Conservation (phyloP, 2,797 vertebrate species). For the Graptemys geographica region DNA sequence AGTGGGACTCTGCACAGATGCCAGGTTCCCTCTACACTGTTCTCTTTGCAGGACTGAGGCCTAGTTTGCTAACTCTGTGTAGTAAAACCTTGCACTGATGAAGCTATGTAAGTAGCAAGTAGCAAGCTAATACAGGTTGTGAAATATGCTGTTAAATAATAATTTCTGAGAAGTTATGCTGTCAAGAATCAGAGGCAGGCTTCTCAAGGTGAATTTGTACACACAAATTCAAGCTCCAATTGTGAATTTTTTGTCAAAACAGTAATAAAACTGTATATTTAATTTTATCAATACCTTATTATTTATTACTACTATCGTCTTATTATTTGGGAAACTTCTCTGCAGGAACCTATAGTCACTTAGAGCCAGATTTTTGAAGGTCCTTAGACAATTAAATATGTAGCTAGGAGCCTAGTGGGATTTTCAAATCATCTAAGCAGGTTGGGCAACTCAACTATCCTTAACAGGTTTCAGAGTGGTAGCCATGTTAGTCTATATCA, state of each 20-base stretch:
- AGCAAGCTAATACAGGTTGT: not conserved
- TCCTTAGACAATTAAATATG: not conserved
- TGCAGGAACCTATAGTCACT: not conserved
- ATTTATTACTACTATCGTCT: not conserved
- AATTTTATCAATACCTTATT: not conserved
- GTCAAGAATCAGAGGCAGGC: not conserved
- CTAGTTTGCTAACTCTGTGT: rapidly evolving
- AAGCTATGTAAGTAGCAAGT: not conserved
- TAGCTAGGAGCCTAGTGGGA: rapidly evolving
- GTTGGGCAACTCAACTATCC: not conserved
- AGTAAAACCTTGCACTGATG: not conserved
- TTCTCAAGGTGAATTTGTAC: not conserved
- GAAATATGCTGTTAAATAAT: not conserved
- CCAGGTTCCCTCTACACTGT: rapidly evolving
- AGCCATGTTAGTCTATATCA: too few species aligned
- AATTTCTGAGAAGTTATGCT: not conserved
- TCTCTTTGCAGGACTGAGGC: not conserved
- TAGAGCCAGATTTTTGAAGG: not conserved
- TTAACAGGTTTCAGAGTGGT: too few species aligned
- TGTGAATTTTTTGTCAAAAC: conserved; percentile 9
- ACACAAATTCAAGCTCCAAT: not conserved
- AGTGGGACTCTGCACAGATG: not conserved
- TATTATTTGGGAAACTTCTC: not conserved
- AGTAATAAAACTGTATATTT: not conserved
- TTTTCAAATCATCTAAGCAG: not conserved